These are phyloP conservation scores for Dascyllus trimaculatus DNA, from an alignment of 2,113 vertebrate species.

Conservation along the genomic window DNA sequence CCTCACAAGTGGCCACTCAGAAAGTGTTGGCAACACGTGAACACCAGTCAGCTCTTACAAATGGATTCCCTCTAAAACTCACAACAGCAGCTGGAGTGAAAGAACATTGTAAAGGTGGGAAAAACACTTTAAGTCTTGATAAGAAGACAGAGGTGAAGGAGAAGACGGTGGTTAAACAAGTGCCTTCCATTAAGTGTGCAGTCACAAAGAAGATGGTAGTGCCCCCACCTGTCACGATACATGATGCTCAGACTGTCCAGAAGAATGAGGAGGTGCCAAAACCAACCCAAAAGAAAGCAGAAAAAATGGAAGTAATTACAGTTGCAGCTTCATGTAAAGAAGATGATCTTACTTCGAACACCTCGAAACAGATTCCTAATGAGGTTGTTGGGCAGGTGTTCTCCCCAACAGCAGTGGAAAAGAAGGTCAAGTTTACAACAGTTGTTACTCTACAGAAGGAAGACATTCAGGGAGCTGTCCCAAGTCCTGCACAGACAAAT, in stretches of 20 bases:
- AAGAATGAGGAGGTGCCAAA: not conserved
- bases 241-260: not conserved
- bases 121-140: not conserved
- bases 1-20: conserved; percentile 60
- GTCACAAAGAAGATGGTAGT: not conserved
- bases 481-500: not conserved
- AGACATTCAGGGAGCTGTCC: not conserved
- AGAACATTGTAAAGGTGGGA: not conserved
- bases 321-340: not conserved
- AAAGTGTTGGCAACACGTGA: conserved; percentile 51
- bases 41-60: conserved; percentile 2
- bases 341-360: not conserved
- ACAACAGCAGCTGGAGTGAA: not conserved
- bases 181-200: not conserved
- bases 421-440: conserved; percentile 35
- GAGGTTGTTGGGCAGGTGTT: not conserved
- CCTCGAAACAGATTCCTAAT: not conserved
- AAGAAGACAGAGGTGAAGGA: not conserved
- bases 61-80: not conserved
- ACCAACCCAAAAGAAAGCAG: not conserved
- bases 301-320: not conserved
- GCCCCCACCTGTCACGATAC: not conserved
- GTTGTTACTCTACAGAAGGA: conserved; percentile 39
- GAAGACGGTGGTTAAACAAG: not conserved
- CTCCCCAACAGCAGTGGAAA: conserved; percentile 1